These are phyloP conservation scores for Diceros bicornis DNA, from an alignment of 2,797 vertebrate species.

Conservation along the genomic window DNA sequence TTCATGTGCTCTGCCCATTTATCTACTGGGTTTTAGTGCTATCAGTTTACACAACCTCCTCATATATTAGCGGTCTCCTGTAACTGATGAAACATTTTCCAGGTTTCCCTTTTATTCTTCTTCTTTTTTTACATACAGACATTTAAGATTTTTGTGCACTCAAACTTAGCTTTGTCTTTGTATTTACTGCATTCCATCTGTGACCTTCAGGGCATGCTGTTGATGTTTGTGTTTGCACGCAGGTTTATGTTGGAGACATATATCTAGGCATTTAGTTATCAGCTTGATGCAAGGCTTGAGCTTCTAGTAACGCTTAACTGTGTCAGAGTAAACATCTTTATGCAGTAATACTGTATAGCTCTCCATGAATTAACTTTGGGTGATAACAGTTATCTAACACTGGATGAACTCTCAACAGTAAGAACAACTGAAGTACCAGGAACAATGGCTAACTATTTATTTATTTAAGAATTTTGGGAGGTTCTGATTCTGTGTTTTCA, in stretches of 20 bases:
- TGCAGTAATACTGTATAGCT: neutral
- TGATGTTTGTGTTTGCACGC: neutral
- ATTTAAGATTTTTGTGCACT: slow-evolving; percentile 56
- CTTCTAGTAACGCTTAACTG: neutral
- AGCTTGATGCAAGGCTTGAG: neutral
- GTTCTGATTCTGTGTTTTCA: slow-evolving; percentile 11
- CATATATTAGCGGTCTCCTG: neutral
- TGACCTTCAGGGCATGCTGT: neutral
- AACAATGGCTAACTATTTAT: neutral
- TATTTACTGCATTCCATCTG: neutral
- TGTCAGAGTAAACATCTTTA: neutral
- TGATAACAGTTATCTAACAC: neutral
- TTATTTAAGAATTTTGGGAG: slow-evolving; percentile 64
- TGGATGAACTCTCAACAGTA: neutral
- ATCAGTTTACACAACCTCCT: neutral
- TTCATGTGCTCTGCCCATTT: neutral
- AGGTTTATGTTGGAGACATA: neutral
- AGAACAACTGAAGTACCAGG: neutral
- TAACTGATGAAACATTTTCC: neutral
- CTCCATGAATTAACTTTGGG: slow-evolving; percentile 54
- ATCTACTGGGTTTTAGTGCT: neutral
- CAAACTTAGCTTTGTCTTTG: slow-evolving; percentile 15
- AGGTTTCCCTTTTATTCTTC: neutral
- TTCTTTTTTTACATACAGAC: neutral
- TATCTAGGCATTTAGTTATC: slow-evolving; percentile 10